Base-by-base conservation (phyloP, 2,888 invertebrate species). In the Drosophila nigricruria region DNA sequence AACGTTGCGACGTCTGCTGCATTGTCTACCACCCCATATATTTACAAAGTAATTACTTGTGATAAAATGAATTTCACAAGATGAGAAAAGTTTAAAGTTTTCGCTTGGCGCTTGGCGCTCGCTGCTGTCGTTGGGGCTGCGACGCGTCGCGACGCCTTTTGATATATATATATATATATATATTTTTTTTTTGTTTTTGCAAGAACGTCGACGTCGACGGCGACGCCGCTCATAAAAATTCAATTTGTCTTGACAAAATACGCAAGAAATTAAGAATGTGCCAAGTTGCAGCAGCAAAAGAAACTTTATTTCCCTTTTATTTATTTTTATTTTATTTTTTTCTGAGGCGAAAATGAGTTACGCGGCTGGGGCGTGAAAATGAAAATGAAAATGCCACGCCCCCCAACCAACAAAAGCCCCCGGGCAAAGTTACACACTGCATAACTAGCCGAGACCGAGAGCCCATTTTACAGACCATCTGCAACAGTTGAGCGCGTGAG, bases 11-110 rank as follows among this genome's bases (percentile, higher is more conserved):
- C 71, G 77, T 75, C 80, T 79, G 82, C 79, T 88, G 86, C 82
- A 82, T 58, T 76, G 78, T 83, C 79, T 72, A 62, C 65, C 64
- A 68, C 70, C 71, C 80, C 74, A 85, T 78, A 81, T 89, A 87
- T 90, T 90, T 90, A 89, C 91, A 89, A 89, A 89, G 91, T 90
- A 90, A 90, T 89, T 89, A 90, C 86, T 89, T 89, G 89, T 87
- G 91, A 90, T 91, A 89, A 89, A 90, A 89, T 85, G 85, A 87
- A 89, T 87, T 90, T 90, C 88, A 79, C 82, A 80, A 90, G 89
- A 89, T 89, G 89, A 90, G 89, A 89, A 89, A 87, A 89, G 86
- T 87, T 87, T 88, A 87, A 86, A 89, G 88, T 87, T 88, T 89
- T 81, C 76, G 60, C 61, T 79, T 52, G 36, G 45, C 76, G 60